Conservation (phyloP, 2,797 vertebrate species). For the Choloepus didactylus region DNA sequence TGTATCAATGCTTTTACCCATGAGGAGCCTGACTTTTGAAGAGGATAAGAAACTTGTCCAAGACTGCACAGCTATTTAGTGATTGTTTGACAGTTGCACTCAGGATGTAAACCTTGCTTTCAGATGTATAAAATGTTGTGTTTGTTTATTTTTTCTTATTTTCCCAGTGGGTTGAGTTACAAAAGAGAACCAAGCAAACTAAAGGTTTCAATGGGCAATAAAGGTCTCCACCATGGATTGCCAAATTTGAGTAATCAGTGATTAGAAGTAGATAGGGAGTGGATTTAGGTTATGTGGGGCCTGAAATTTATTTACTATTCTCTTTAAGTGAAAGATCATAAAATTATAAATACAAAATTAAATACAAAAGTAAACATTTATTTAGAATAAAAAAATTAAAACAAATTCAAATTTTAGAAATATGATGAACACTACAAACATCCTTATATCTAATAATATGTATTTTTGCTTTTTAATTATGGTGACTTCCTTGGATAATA, state of each 20-base stretch:
- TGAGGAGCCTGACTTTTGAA: not conserved
- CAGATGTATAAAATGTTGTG: not conserved
- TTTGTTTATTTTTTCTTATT: constrained; percentile 10
- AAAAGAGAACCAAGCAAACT: not conserved
- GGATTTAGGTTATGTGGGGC: not conserved
- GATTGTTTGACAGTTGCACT: not conserved
- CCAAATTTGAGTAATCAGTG: not conserved
- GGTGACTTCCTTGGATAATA: not conserved
- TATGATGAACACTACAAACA: not conserved
- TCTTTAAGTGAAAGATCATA: not conserved
- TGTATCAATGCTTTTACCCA: not conserved
- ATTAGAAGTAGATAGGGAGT: not conserved
- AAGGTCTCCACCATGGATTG: not conserved
- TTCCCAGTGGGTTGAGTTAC: not conserved
- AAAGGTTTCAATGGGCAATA: not conserved
- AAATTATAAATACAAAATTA: constrained; percentile 39
- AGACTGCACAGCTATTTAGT: not conserved
- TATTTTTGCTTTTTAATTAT: constrained; percentile 3
- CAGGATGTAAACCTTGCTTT: not conserved
- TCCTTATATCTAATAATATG: not conserved
- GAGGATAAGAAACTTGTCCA: not conserved
- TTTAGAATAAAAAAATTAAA: constrained; percentile 37
- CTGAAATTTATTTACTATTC: not conserved
- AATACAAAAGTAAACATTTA: not conserved
- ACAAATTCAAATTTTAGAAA: constrained; percentile 11